phyloP scores from a whole-genome alignment of 2,888 invertebrate species.

The Dolichomitus sp. region DNA sequence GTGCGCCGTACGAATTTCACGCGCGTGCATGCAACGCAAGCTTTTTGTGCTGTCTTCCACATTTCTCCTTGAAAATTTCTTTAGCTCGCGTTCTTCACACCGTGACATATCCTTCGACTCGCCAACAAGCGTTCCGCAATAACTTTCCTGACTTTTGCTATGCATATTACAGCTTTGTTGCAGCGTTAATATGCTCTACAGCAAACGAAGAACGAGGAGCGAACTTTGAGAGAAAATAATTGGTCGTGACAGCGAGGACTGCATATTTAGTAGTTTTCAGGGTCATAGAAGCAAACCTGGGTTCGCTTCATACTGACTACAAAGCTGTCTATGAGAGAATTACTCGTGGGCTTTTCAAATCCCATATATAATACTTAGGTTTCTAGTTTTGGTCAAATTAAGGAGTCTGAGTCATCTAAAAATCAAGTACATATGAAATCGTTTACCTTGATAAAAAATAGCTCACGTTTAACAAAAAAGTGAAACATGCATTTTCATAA shows the following conservation, averaged over 20 bases:
- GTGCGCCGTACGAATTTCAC: constrained; percentile 29
- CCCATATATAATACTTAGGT: too few relatives aligned
- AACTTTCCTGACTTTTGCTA: background rate
- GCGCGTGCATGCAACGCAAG: constrained; percentile 10
- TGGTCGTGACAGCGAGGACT: background rate
- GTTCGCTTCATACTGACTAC: background rate
- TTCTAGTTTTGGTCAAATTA: too few relatives aligned
- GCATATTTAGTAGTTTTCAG: background rate
- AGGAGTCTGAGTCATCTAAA: too few relatives aligned
- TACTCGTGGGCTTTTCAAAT: background rate
- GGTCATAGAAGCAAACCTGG: background rate
- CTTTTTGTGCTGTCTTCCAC: constrained; percentile 24
- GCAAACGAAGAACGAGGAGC: background rate
- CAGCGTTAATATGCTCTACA: background rate
- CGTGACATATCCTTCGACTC: background rate
- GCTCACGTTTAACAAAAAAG: too few relatives aligned
- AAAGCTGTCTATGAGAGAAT: background rate
- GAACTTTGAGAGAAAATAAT: background rate
- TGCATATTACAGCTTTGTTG: background rate
- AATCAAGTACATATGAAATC: too few relatives aligned
- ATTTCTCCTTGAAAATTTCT: constrained; percentile 42
- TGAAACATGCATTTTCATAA: too few relatives aligned
- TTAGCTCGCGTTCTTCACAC: background rate
- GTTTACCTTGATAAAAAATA: too few relatives aligned
- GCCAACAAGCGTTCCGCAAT: background rate